phyloP scores from a whole-genome alignment of 2,113 vertebrate genomes.

The Oryzias curvinotus region DNA sequence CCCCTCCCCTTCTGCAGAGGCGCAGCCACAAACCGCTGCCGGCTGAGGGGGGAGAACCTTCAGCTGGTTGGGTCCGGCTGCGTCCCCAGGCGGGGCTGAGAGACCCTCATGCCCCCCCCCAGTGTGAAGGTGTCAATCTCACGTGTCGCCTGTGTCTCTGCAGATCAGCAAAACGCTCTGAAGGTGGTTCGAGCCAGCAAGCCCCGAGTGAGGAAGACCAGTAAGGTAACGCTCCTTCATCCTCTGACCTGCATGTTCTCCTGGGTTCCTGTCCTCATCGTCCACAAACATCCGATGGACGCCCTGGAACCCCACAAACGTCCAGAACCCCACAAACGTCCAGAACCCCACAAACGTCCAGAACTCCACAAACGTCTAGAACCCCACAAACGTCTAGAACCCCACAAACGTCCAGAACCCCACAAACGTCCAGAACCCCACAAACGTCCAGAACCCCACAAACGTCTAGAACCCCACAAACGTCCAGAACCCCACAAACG shows the following conservation, averaged over 20 bases:
- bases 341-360: too few relatives aligned
- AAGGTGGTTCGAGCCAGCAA: slow-evolving; percentile 86
- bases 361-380: too few relatives aligned
- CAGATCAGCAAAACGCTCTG: slow-evolving; percentile 83
- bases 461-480: too few relatives aligned
- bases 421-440: too few relatives aligned
- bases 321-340: too few relatives aligned
- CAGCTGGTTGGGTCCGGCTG: too few relatives aligned
- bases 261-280: background rate
- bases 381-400: too few relatives aligned
- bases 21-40: slow-evolving; percentile 10
- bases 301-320: too few relatives aligned
- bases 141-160: slow-evolving; percentile 52
- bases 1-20: slow-evolving; percentile 58
- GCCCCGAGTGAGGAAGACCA: slow-evolving; percentile 83
- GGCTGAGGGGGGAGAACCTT: background rate
- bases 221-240: slow-evolving; percentile 79
- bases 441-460: too few relatives aligned
- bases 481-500: too few relatives aligned
- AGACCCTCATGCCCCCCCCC: background rate
- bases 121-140: slow-evolving; percentile 28
- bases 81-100: slow-evolving; percentile 1
- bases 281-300: too few relatives aligned
- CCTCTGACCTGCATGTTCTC: background rate
- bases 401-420: too few relatives aligned